A percentile compares a stretch with the other conserved stretches of the same genome.
Conservation (phyloP, 23 tunicate species). For the Styela plicata region DNA sequence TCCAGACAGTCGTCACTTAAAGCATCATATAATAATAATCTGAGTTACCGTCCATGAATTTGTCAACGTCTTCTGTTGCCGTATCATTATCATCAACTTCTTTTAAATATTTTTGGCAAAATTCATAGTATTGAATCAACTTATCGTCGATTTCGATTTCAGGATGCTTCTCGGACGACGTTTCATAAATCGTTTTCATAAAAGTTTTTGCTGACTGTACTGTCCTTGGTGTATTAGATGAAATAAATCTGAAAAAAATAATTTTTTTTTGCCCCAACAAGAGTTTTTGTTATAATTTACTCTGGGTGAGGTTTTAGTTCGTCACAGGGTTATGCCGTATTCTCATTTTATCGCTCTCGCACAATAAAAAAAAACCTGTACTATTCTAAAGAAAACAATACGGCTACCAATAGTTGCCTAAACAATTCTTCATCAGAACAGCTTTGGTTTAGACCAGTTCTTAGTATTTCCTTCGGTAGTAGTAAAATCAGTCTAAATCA, state of each 20-base stretch:
- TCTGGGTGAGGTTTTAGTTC: too few species aligned
- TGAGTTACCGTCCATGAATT: not conserved
- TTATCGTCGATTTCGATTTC: not conserved
- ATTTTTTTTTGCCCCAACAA: too few species aligned
- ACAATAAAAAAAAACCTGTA: too few species aligned
- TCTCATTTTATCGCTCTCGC: too few species aligned
- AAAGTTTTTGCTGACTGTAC: not conserved
- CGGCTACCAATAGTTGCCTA: too few species aligned
- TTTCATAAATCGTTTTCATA: not conserved
- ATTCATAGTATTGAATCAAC: slow-evolving; percentile 9
- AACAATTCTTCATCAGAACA: too few species aligned
- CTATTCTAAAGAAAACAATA: too few species aligned
- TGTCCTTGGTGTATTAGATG: not conserved
- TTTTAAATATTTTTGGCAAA: slow-evolving; percentile 4
- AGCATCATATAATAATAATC: not conserved
- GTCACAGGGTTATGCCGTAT: too few species aligned
- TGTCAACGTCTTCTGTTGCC: slow-evolving; percentile 10
- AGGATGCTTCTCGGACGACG: not conserved
- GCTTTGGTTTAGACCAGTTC: too few species aligned
- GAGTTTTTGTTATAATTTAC: too few species aligned
- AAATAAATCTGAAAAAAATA: slow-evolving; percentile 12
- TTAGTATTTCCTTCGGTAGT: too few species aligned
- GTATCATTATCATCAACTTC: slow-evolving; percentile 8
- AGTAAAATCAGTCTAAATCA: too few species aligned
- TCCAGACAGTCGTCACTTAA: not conserved